These are phyloP conservation scores for Euleptes europaea DNA, from an alignment of 2,113 vertebrate genomes.

Conservation along the genomic window DNA sequence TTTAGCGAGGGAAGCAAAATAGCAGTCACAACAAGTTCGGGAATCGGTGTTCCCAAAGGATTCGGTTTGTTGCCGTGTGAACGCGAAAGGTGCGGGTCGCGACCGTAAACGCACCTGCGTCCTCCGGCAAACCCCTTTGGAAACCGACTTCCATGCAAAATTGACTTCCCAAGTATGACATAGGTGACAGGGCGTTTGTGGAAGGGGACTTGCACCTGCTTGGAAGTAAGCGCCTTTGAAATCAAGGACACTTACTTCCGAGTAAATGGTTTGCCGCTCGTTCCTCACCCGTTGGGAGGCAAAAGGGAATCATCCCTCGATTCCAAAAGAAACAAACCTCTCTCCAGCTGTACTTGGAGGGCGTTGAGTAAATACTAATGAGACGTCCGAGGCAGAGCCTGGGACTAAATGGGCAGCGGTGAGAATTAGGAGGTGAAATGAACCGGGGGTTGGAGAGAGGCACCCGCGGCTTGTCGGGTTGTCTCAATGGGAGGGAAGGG, in stretches of 20 bases:
- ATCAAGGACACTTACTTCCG: background rate
- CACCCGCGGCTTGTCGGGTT: background rate
- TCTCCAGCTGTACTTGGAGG: background rate
- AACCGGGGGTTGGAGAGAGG: too few species aligned
- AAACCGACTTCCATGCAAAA: background rate
- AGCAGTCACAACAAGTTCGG: conserved; percentile 75
- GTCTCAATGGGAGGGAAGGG: background rate
- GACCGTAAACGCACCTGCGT: background rate
- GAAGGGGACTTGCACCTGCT: background rate
- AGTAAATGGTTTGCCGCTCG: background rate
- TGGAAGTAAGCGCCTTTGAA: background rate
- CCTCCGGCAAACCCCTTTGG: too few species aligned
- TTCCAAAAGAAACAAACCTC: background rate
- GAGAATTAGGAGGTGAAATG: background rate
- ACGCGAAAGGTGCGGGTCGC: conserved; percentile 51
- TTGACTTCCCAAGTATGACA: background rate
- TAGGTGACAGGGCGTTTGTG: too few species aligned
- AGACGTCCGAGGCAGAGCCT: too few species aligned
- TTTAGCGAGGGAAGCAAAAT: conserved; percentile 72
- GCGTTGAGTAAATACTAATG: background rate
- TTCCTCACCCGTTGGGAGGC: background rate
- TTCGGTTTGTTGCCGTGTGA: conserved; percentile 70
- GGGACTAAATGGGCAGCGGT: background rate
- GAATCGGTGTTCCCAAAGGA: conserved; percentile 73
- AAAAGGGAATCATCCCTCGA: background rate